phyloP scores from a whole-genome alignment of 2,888 invertebrate genomes.

The Andrena haemorrhoa region DNA sequence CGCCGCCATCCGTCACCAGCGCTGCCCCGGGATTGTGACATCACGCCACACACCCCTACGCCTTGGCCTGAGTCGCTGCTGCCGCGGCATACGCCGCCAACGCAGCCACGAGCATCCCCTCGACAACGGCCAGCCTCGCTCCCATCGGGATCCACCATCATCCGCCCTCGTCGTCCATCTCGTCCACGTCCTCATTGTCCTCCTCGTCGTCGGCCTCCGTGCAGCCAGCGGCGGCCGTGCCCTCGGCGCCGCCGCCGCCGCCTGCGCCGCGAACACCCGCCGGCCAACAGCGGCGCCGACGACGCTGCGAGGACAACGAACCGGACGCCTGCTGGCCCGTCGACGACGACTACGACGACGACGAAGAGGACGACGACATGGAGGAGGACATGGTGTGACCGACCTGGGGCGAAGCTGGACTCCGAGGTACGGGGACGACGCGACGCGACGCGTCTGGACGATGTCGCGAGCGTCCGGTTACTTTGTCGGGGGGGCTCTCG shows the following conservation, averaged over 20 bases:
- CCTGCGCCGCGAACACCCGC: not conserved
- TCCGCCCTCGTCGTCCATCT: slow-evolving; percentile 19
- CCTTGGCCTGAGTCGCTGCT: slow-evolving; percentile 91
- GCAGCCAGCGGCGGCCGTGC: not conserved
- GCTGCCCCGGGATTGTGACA: slow-evolving; percentile 96
- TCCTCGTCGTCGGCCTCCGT: slow-evolving; percentile 6
- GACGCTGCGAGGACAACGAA: slow-evolving; percentile 51
- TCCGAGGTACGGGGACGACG: slow-evolving; percentile 44
- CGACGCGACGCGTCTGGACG: not conserved
- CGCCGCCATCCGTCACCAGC: slow-evolving; percentile 85
- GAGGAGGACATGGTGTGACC: slow-evolving; percentile 57
- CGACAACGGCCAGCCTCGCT: slow-evolving; percentile 11
- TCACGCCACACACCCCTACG: slow-evolving; percentile 87
- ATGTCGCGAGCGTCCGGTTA: slow-evolving; percentile 5
- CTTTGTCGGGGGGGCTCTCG: slow-evolving; percentile 10
- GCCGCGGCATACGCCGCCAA: slow-evolving; percentile 68
- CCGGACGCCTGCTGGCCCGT: slow-evolving; percentile 49
- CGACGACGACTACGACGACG: slow-evolving; percentile 67
- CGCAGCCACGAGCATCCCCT: slow-evolving; percentile 10
- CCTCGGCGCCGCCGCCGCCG: not conserved
- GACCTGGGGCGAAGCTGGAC: not conserved
- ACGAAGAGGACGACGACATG: slow-evolving; percentile 67
- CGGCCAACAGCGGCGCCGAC: slow-evolving; percentile 33
- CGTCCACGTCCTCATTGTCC: slow-evolving; percentile 18
- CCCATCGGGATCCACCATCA: slow-evolving; percentile 17